Conservation (phyloP, 2,888 invertebrate genomes). For the Cheilosia vulpina region DNA sequence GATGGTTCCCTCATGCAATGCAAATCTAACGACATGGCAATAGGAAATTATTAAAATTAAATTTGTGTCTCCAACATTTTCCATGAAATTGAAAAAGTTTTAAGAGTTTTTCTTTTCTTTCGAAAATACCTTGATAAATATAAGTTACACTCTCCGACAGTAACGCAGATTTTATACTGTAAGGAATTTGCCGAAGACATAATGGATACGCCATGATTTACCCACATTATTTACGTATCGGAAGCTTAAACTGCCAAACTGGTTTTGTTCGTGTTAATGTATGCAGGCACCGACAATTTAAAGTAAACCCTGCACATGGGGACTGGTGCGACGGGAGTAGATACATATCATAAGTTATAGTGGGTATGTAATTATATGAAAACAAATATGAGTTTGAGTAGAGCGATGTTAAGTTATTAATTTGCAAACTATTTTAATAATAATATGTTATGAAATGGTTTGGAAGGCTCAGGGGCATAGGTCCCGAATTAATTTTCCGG, state of each 20-base stretch:
- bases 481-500: too few relatives aligned
- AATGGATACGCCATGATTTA: too few relatives aligned
- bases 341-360: too few relatives aligned
- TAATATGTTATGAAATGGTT: too few relatives aligned
- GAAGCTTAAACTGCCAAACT: too few relatives aligned
- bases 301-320: slow-evolving; percentile 4
- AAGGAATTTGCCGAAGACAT: neutral
- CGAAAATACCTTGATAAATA: slow-evolving; percentile 60
- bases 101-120: slow-evolving; percentile 78
- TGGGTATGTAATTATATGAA: too few relatives aligned
- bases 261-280: too few relatives aligned
- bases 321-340: neutral
- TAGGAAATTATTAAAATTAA: slow-evolving; percentile 64
- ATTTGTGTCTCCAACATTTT: slow-evolving; percentile 53
- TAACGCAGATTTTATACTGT: slow-evolving; percentile 12
- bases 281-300: neutral
- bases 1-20: neutral
- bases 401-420: too few relatives aligned
- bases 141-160: slow-evolving; percentile 62
- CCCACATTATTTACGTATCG: too few relatives aligned
- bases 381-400: neutral
- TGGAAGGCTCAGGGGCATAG: too few relatives aligned
- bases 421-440: too few relatives aligned
- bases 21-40: slow-evolving; percentile 44
- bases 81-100: slow-evolving; percentile 81